These are phyloP conservation scores for Rhopalosiphum maidis DNA, from an alignment of 1,140 invertebrate genomes.

Conservation along the genomic window DNA sequence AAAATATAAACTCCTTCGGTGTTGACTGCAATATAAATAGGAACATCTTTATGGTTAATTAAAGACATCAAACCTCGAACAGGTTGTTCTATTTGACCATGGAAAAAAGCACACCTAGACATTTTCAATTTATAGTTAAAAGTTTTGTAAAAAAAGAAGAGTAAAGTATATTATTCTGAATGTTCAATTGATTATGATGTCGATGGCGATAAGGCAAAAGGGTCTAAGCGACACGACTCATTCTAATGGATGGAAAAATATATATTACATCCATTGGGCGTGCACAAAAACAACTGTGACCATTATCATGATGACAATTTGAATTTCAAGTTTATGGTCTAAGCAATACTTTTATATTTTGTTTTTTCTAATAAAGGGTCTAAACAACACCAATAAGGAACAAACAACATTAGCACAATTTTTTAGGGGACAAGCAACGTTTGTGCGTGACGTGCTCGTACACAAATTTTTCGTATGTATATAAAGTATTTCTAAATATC, in stretches of 20 bases:
- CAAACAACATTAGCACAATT: conserved; percentile 16
- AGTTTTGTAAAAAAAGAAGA: conserved; percentile 40
- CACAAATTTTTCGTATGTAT: not conserved
- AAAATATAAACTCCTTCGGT: conserved; percentile 86
- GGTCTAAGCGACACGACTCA: no score
- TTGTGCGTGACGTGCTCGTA: not conserved
- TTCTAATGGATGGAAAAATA: no score
- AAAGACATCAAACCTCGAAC: conserved; percentile 82
- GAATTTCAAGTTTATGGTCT: not conserved
- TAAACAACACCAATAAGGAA: not conserved
- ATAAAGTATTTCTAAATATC: no score
- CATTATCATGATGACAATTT: no score
- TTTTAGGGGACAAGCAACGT: conserved; percentile 1
- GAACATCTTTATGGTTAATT: conserved; percentile 83
- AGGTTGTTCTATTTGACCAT: conserved; percentile 89
- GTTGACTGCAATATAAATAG: conserved; percentile 88
- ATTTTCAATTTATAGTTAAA: conserved; percentile 56
- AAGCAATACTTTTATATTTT: not conserved
- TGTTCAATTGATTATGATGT: not conserved
- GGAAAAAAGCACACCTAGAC: conserved; percentile 80
- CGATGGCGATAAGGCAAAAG: no score
- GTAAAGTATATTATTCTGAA: not conserved
- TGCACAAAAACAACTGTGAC: no score
- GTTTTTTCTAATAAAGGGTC: not conserved
- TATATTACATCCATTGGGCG: no score